Base-by-base conservation (phyloP, 2,113 vertebrate species). In the Myrmecobius fasciatus region DNA sequence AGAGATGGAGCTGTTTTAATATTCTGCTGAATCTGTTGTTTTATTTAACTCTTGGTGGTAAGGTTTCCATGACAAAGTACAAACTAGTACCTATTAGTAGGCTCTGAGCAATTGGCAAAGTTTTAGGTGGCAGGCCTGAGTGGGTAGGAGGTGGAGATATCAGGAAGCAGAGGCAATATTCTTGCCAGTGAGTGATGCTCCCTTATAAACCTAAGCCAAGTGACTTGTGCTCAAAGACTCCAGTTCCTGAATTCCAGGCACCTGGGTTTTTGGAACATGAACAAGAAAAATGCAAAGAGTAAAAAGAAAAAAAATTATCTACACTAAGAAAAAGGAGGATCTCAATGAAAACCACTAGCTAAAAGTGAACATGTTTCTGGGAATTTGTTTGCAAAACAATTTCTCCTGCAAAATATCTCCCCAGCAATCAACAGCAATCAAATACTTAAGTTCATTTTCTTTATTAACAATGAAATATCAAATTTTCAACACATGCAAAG, bases 11-110 rank as follows among this genome's bases (percentile, higher is more conserved):
- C 96, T 95, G 96, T 94, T 97, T 95, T 91, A 94, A 96, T 96
- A 96, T 97, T 98, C 97, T 97, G 97, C 97, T 97, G 97, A 98
- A 97, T 94, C 91, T 89, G 92, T 94, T 24, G 22, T 97, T 97
- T 97, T 95, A 92, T 93, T 98, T 98, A 98, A 98, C 98, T 96
- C 98, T 97, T 97, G 52, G 89, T 83, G 92, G 95, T 92, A 26
- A 96, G 94, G 31, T 28, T 31, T 51, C 36, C 52, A 91, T 75
- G 2, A 48, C 11, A 47, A 60, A 91, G n/a, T 93, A 53, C 54
- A 36, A 53, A 43, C 67, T 93, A 46, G 54, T 91, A 89, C 22
- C 53, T 95, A 60, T 26, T 91, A 89, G 8, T 24, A 83, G n/a
- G 67, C n/a, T 83, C 67, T 83, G 67, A 52, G 75, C 53, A 36